Percentiles rank a stretch among this genome's conserved stretches.
Evolutionary conservation across 2,113 vertebrate species (phyloP).

Genomic region (Eptesicus fuscus): DNA sequence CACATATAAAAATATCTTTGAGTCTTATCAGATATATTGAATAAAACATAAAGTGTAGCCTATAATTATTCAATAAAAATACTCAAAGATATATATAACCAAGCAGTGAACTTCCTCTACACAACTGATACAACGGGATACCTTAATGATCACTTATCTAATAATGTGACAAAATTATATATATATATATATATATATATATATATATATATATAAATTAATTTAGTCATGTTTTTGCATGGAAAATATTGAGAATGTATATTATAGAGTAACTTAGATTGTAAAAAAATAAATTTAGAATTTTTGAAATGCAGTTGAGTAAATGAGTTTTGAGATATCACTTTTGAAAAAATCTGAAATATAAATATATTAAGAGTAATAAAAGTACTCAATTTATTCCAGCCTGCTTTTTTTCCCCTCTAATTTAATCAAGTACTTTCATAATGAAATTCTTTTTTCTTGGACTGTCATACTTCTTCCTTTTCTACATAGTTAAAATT

Average conservation of each 20-base stretch:
- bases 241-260: neutral
- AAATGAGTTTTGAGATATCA: neutral
- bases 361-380: neutral
- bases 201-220: neutral
- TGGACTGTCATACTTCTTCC: neutral
- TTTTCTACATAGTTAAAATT: neutral
- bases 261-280: neutral
- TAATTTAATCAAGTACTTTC: neutral
- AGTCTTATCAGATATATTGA: neutral
- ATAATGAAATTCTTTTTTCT: neutral
- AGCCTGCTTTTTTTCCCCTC: neutral
- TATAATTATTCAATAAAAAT: constrained; percentile 21
- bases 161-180: neutral
- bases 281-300: neutral
- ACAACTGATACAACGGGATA: neutral
- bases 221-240: neutral
- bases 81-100: neutral
- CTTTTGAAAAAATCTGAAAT: neutral
- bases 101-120: neutral
- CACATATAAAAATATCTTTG: neutral
- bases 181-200: no score
- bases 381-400: neutral
- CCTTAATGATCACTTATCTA: neutral
- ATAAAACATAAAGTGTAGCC: neutral
- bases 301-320: neutral